Evolutionary conservation across 2,888 invertebrate genomes (phyloP), one percentile per base, ranked within the genome.

Genomic region (Parelbella ahira): DNA sequence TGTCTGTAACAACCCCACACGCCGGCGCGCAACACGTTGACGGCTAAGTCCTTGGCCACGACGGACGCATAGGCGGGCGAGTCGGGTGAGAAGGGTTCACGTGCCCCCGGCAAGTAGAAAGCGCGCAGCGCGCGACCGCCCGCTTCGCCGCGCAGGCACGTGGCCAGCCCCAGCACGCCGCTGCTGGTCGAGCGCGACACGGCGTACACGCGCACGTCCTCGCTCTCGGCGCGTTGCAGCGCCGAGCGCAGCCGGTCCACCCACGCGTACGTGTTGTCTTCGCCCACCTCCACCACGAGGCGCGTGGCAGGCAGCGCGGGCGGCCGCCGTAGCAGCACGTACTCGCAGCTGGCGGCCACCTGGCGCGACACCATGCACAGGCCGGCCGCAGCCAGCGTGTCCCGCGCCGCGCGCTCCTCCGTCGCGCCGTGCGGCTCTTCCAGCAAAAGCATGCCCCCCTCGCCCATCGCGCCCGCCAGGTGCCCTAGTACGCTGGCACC

Each of bases 1-100:
- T 98, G 98, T 15, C 97, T 90, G 87, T 92, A 96, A 28, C 92
- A 90, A 53, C 99, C 99, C 96, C 97, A 97, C 11, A 89, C 90
- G 37, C 93, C 93, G 58, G 92, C 91, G 62, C 93, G 93, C 60
- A 92, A 89, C 41, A 98, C 93, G 78, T 98, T 98, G 55, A 94
- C 92, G 32, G 94, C 90, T 38, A 99, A 83, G 84, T 98, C 97
- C 58, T 91, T 93, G 42, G 79, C 78, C 54, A 92, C 72, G 68
- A 94, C 94, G 32, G 84, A 81, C 4, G 76, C 71, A 64, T 92
- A 94, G n/a, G 88, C 68, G n/a, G 84, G 51, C 6, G 90, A 84
- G 2, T 75, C 79, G 1, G 91, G 68, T 0, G 88, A 81, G 76
- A 94, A 93, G 44, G 90, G 84, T 0, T 88, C 89, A 43, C 88